Evolutionary conservation across 2,113 vertebrate species (phyloP).

Genomic region (Ochotona curzoniae): DNA sequence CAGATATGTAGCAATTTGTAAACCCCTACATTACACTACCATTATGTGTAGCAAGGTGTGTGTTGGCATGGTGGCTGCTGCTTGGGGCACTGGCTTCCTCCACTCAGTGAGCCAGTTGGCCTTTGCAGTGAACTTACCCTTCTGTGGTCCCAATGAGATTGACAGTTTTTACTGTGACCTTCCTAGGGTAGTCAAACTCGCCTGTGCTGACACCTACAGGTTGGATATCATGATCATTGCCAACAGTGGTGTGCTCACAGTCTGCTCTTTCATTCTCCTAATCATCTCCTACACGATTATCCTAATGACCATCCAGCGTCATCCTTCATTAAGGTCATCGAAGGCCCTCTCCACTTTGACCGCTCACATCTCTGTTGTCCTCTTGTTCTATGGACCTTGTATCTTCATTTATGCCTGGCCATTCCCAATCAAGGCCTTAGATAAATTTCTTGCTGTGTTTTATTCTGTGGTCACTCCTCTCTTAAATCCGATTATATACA

Average conservation of each 20-base stretch:
- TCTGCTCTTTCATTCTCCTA: slow-evolving; percentile 64
- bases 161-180: slow-evolving; percentile 79
- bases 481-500: slow-evolving; percentile 78
- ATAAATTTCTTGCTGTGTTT: slow-evolving; percentile 76
- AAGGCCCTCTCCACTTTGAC: slow-evolving; percentile 69
- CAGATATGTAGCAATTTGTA: slow-evolving; percentile 78
- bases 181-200: slow-evolving; percentile 69
- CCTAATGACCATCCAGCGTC: slow-evolving; percentile 47
- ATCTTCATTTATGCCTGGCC: slow-evolving; percentile 72
- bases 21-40: slow-evolving; percentile 66
- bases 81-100: slow-evolving; percentile 71
- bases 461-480: slow-evolving; percentile 73
- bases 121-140: slow-evolving; percentile 70
- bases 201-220: slow-evolving; percentile 65
- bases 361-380: slow-evolving; percentile 72
- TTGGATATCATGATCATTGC: slow-evolving; percentile 70
- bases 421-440: slow-evolving; percentile 59
- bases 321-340: slow-evolving; percentile 31
- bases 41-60: slow-evolving; percentile 61
- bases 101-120: slow-evolving; percentile 75
- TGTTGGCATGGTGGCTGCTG: slow-evolving; percentile 45
- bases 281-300: slow-evolving; percentile 64
- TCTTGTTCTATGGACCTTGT: slow-evolving; percentile 74
- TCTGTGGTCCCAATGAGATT: slow-evolving; percentile 79
- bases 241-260: slow-evolving; percentile 70